Conservation (phyloP, 2,888 invertebrate genomes). For the Cacoxenus indagator region DNA sequence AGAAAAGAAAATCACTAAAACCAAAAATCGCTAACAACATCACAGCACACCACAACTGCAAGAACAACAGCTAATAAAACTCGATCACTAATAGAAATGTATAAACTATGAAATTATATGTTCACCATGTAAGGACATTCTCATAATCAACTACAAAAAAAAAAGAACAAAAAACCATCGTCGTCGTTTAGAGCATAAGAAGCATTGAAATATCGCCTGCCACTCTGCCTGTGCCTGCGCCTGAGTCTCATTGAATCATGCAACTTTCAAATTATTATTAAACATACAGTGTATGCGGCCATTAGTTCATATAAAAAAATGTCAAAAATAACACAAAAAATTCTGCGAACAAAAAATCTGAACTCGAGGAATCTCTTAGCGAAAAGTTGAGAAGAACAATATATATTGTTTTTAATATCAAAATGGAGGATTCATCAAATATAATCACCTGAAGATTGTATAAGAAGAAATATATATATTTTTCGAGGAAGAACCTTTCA, state of each 20-base stretch:
- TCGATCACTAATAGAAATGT: neutral
- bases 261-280: neutral
- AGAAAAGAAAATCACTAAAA: neutral
- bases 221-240: neutral
- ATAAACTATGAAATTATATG: neutral
- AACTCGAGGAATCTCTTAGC: conserved; percentile 6
- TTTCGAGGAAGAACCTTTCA: too few species aligned
- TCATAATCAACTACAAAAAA: neutral
- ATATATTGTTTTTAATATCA: too few species aligned
- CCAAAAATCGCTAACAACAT: neutral
- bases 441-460: too few species aligned
- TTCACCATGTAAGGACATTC: neutral
- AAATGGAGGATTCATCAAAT: conserved; percentile 1
- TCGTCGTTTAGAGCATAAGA: neutral
- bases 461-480: too few species aligned
- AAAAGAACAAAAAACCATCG: neutral
- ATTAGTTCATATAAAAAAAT: neutral
- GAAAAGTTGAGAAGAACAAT: neutral
- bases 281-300: conserved; percentile 7
- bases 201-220: neutral
- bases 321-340: neutral
- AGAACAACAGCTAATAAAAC: neutral
- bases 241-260: neutral
- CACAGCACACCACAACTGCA: neutral
- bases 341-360: neutral